Evolutionary conservation across 2,797 vertebrate genomes (phyloP).

Genomic region (Peromyscus attwateri): DNA sequence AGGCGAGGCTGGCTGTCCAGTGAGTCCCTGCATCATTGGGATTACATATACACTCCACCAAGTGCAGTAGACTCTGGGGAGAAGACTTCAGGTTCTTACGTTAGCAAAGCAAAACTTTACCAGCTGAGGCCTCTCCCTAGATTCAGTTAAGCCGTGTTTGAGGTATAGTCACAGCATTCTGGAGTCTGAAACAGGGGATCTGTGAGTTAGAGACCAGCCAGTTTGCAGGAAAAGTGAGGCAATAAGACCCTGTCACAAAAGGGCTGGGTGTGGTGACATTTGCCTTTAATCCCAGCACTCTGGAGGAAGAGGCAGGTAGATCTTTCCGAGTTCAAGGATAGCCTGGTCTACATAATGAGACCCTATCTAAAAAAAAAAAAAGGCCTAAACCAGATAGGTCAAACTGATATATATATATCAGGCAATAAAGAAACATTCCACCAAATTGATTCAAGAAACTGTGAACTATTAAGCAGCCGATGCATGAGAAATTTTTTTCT

Average conservation of each 20-base stretch:
- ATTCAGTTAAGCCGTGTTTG: background rate
- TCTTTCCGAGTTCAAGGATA: background rate
- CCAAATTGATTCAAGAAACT: background rate
- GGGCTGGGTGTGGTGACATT: background rate
- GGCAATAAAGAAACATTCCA: background rate
- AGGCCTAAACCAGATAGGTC: background rate
- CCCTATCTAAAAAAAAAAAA: background rate
- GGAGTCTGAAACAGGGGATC: background rate
- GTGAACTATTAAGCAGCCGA: conserved; percentile 14
- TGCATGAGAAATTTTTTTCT: background rate
- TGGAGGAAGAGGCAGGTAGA: background rate
- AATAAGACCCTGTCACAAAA: background rate
- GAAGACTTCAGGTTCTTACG: background rate
- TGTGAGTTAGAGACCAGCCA: background rate
- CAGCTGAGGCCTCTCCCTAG: background rate
- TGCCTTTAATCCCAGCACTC: background rate
- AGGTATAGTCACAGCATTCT: background rate
- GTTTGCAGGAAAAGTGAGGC: background rate
- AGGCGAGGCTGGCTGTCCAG: background rate
- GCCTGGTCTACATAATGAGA: background rate
- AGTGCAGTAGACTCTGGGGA: background rate
- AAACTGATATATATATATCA: background rate
- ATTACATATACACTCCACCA: background rate
- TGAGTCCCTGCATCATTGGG: background rate
- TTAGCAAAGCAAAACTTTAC: background rate